Conservation (phyloP, 2,888 invertebrate genomes). For the Lycaena phlaeas region DNA sequence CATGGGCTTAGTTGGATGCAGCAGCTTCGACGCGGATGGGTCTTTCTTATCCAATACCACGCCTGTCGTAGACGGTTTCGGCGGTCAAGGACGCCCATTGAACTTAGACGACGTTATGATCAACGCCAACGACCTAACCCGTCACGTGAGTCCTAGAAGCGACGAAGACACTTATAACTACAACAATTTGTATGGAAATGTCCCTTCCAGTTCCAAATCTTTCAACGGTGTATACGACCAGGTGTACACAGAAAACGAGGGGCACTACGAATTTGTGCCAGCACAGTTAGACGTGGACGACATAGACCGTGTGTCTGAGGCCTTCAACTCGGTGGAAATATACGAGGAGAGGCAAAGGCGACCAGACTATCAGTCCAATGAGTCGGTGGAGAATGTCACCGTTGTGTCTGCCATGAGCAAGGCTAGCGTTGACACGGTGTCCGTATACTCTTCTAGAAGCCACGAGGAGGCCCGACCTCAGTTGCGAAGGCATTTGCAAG, state of each 20-base stretch:
- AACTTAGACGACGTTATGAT: slow-evolving; percentile 57
- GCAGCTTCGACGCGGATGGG: slow-evolving; percentile 60
- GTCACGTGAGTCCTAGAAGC: slow-evolving; percentile 38
- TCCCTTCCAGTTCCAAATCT: slow-evolving; percentile 40
- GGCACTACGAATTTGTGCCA: slow-evolving; percentile 54
- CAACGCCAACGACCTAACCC: slow-evolving; percentile 47
- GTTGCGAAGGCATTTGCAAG: slow-evolving; percentile 46
- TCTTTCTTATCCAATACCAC: slow-evolving; percentile 64
- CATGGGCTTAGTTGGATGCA: slow-evolving; percentile 52
- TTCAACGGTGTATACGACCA: slow-evolving; percentile 58
- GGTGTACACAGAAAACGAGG: slow-evolving; percentile 58
- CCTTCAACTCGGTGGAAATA: slow-evolving; percentile 57
- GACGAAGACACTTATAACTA: slow-evolving; percentile 68
- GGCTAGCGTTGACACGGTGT: slow-evolving; percentile 68
- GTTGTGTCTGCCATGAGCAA: slow-evolving; percentile 54
- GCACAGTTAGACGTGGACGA: slow-evolving; percentile 42
- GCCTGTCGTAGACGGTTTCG: slow-evolving; percentile 66
- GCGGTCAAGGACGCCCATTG: slow-evolving; percentile 58
- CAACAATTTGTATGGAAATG: slow-evolving; percentile 50
- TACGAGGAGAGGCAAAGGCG: slow-evolving; percentile 47
- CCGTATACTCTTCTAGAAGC: slow-evolving; percentile 73
- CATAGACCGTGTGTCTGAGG: slow-evolving; percentile 43
- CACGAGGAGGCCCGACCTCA: slow-evolving; percentile 60
- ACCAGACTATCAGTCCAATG: slow-evolving; percentile 45
- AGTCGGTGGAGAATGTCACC: slow-evolving; percentile 73